Base-by-base conservation (phyloP, 1,140 invertebrate genomes). In the Drosophila littoralis region DNA sequence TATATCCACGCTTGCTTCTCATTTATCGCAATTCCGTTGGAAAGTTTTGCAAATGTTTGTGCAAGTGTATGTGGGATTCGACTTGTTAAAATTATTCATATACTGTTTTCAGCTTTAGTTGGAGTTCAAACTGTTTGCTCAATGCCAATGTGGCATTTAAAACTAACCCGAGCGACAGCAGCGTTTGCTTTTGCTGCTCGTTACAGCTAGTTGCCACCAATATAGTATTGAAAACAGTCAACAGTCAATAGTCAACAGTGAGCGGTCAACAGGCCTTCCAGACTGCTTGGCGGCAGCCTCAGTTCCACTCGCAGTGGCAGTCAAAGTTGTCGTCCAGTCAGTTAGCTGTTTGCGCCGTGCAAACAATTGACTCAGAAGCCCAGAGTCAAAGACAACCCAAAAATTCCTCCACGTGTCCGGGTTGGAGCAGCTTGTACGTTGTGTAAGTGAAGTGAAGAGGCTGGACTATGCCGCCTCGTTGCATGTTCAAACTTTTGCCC, bases 131-230 rank as follows among this genome's bases (percentile, higher is more conserved):
- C 54, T 86, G 77, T 86, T 86, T 89, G 77, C 76, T 71, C 84
- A 89, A 75, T 81, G 85, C 63, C 85, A 89, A 89, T 84, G 78
- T 79, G 84, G 85, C 85, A 90, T 90, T 81, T 84, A 85, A 89
- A 81, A 81, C 84, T 84, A 90, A 89, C 79, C 79, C 77, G 77
- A 90, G 64, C 77, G 74, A 86, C 69, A 74, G 48, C 84, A 68
- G 77, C 74, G 57, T 70, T 72, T 81, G 36, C 61, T 63, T 57
- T 67, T 64, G 38, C 57, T 69, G 54, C 32, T 33, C 60, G 67
- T 68, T 75, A 59, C 63, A 72, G 63, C 67, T 79, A 54, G 63
- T 75, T 86, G 81, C 79, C 81, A 90, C 81, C 85, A 75, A 86
- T 73, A 79, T 88, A 83, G 82, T 86, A 85, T 85, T 85, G 78